Conservation (phyloP, 2,797 vertebrate genomes). For the Enoplosus armatus region DNA sequence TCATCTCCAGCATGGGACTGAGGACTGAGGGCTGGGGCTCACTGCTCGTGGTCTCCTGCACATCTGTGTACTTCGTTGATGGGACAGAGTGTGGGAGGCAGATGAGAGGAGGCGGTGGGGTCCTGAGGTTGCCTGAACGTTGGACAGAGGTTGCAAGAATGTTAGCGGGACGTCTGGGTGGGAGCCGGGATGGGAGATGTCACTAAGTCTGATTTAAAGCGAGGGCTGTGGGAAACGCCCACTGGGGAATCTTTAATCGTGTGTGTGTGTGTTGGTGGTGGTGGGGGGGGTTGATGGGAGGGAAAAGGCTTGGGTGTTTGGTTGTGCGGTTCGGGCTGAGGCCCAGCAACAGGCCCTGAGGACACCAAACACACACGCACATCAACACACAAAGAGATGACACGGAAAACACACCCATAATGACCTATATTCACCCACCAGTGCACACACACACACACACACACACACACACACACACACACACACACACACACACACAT, state of each 20-base stretch:
- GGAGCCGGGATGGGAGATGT: constrained; percentile 74
- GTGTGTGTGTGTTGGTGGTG: constrained; percentile 49
- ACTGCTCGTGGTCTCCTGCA: constrained; percentile 62
- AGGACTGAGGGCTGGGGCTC: constrained; percentile 62
- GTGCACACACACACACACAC: constrained; percentile 73
- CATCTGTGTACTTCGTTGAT: constrained; percentile 64
- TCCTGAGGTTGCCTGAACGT: constrained; percentile 64
- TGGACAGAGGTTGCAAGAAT: constrained; percentile 69
- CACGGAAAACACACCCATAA: constrained; percentile 44
- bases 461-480: constrained; percentile 59
- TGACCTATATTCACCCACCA: constrained; percentile 29
- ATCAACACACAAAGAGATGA: constrained; percentile 47
- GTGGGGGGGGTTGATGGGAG: constrained; percentile 43
- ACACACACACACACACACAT: constrained; percentile 74
- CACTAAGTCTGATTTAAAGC: constrained; percentile 81
- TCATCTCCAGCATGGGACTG: constrained; percentile 47
- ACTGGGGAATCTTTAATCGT: constrained; percentile 71
- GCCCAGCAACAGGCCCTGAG: constrained; percentile 69
- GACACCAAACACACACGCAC: constrained; percentile 58
- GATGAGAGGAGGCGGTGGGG: constrained; percentile 47
- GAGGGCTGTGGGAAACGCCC: constrained; percentile 81
- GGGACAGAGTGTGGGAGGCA: constrained; percentile 55
- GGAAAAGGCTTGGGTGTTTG: constrained; percentile 66
- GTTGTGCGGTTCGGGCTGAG: constrained; percentile 70
- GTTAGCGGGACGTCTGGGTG: constrained; percentile 68